A percentile compares a stretch with the other conserved stretches of the same genome.
Evolutionary conservation across 2,797 vertebrate species (phyloP).

Genomic region (Okamejei kenojei): DNA sequence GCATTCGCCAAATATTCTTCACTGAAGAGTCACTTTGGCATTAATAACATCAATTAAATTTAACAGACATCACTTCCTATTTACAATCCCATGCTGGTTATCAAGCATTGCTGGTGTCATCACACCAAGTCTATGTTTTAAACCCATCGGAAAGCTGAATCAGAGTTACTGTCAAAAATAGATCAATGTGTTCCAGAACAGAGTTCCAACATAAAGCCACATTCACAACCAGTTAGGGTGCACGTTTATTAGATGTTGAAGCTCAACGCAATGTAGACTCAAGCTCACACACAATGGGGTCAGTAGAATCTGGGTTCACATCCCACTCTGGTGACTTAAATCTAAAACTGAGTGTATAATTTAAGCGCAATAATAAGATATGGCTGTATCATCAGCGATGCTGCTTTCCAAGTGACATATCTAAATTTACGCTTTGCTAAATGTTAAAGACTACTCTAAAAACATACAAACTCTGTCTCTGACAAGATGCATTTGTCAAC

Average conservation of each 20-base stretch:
- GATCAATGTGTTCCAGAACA: background rate
- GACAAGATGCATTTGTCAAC: background rate
- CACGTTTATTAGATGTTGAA: background rate
- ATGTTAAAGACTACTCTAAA: background rate
- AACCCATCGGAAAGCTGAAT: background rate
- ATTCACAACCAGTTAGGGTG: background rate
- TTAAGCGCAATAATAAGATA: background rate
- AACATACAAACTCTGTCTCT: background rate
- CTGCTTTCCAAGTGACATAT: background rate
- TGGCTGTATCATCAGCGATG: background rate
- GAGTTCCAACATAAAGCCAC: background rate
- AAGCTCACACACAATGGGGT: background rate
- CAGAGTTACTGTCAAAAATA: background rate
- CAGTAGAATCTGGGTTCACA: background rate
- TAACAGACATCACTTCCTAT: background rate
- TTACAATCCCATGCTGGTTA: background rate
- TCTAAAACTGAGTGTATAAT: background rate
- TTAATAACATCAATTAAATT: background rate
- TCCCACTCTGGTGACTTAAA: background rate
- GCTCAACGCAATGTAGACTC: background rate
- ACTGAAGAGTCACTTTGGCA: background rate
- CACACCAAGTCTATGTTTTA: background rate
- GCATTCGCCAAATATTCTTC: background rate
- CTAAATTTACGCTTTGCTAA: background rate
- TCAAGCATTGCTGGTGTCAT: no score